These are phyloP conservation scores for Bergia puertoricense DNA, from an alignment of 92 coral and sea anemone genomes.

Conservation along the genomic window DNA sequence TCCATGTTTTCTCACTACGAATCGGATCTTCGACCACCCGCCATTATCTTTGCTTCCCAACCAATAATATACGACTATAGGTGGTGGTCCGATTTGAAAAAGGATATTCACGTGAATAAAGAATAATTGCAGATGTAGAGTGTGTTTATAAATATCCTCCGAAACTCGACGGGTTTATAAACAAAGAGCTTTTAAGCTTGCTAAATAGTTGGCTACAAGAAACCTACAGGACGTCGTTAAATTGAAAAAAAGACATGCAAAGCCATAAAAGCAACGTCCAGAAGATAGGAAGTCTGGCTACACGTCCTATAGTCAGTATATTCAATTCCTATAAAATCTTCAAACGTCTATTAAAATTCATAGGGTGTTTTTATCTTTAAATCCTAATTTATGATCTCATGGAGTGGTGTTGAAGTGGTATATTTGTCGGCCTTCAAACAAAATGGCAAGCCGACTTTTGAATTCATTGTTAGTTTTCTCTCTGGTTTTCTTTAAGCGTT, in stretches of 20 bases:
- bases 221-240: background rate
- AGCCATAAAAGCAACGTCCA: background rate
- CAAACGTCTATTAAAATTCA: too few species aligned
- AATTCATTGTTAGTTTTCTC: background rate
- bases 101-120: too few species aligned
- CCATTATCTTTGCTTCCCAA: too few species aligned
- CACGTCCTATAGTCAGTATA: too few species aligned
- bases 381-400: too few species aligned
- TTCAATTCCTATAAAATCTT: background rate
- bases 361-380: too few species aligned
- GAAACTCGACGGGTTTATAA: background rate
- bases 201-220: background rate
- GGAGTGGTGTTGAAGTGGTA: background rate
- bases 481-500: background rate
- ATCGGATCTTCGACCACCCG: too few species aligned
- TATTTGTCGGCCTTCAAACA: background rate
- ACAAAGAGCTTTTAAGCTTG: background rate
- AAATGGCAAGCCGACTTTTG: background rate
- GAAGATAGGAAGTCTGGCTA: background rate
- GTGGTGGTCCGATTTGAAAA: too few species aligned
- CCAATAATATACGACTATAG: too few species aligned
- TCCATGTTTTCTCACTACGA: too few species aligned
- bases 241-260: background rate
- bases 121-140: background rate
- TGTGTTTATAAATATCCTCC: background rate